Percentiles rank a stretch among this genome's conserved stretches.
Evolutionary conservation across 1,140 invertebrate species (phyloP).

Genomic region (Tribolium madens): DNA sequence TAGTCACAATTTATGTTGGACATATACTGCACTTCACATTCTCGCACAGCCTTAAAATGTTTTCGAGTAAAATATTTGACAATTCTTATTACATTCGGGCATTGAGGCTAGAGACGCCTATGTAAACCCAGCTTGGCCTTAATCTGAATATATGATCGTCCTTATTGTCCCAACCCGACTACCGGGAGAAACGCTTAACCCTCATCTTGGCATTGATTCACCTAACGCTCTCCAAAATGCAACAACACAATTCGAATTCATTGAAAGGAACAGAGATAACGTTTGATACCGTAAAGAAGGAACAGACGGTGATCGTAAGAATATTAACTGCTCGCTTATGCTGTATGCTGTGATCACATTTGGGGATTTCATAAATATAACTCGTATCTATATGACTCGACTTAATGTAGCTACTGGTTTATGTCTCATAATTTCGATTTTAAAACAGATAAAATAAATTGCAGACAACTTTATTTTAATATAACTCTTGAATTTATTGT

Average conservation of each 20-base stretch:
- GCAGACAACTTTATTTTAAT: constrained; percentile 59
- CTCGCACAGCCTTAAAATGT: constrained; percentile 56
- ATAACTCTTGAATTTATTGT: constrained; percentile 42
- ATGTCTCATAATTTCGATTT: constrained; percentile 62
- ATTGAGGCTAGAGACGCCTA: constrained; percentile 54
- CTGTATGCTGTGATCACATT: constrained; percentile 60
- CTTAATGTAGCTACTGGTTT: constrained; percentile 60
- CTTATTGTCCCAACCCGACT: constrained; percentile 60
- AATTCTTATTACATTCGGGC: constrained; percentile 62
- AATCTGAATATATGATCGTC: constrained; percentile 64
- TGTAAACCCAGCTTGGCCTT: constrained; percentile 59
- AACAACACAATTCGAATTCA: too few species aligned
- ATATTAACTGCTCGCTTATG: constrained; percentile 62
- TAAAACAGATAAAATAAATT: constrained; percentile 62
- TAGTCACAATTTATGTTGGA: constrained; percentile 60
- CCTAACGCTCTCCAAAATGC: background rate
- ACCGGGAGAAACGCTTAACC: constrained; percentile 45
- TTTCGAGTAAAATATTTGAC: constrained; percentile 64
- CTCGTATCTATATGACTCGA: constrained; percentile 56
- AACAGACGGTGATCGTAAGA: constrained; percentile 44
- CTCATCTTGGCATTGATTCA: constrained; percentile 12
- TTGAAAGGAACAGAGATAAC: background rate
- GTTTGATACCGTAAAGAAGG: background rate
- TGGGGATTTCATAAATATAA: constrained; percentile 62
- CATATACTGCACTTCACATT: constrained; percentile 59